Evolutionary conservation across 1,140 invertebrate species (phyloP), one percentile per base, ranked within the genome.

Genomic region (Drosophila trapezifrons): DNA sequence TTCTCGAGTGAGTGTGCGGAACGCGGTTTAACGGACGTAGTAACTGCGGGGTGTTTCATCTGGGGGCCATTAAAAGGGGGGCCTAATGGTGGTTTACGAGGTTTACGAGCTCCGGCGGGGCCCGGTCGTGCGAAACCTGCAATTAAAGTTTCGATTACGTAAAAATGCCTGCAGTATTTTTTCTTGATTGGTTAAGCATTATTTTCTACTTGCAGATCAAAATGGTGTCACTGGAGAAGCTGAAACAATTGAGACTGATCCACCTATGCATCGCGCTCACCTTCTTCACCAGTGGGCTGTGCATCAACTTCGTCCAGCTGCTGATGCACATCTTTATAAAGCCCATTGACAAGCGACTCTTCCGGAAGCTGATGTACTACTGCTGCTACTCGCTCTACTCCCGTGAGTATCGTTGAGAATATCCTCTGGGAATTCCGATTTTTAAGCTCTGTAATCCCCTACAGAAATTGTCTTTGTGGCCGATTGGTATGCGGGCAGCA

Each of bases 281-380:
- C 58, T 98, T 98, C 93, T 95, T 99, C 78, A 95, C 96, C 55
- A 98, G 97, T 55, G 98, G 98, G 54, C 90, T 99, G 63, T 94
- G 97, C 75, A 94, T 98, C 55, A 98, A 98, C 93, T 93, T 97
- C 65, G 91, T 96, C 75, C 97, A 98, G 93, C 94, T 94, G 67
- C 83, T 96, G 80, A 93, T 98, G 85, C 98, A 96, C 92, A 92
- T 96, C 79, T 93, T 94, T 63, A 83, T 98, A 32, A 95, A 95
- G 89, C 96, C 95, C 22, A 94, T 96, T 77, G 96, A 95, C 86
- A 96, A 95, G 92, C 91, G 92, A 77, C 92, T 96, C 38, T 99
- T 97, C 92, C 95, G 98, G 86, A 96, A 97, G 93, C 94, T 99
- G 51, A 98, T 98, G 93, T 98, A 97, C 92, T 98, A 98, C 93